A percentile compares a stretch with the other conserved stretches of the same genome.
Conservation (phyloP, 2,113 vertebrate species). For the Ploceus nigricollis region DNA sequence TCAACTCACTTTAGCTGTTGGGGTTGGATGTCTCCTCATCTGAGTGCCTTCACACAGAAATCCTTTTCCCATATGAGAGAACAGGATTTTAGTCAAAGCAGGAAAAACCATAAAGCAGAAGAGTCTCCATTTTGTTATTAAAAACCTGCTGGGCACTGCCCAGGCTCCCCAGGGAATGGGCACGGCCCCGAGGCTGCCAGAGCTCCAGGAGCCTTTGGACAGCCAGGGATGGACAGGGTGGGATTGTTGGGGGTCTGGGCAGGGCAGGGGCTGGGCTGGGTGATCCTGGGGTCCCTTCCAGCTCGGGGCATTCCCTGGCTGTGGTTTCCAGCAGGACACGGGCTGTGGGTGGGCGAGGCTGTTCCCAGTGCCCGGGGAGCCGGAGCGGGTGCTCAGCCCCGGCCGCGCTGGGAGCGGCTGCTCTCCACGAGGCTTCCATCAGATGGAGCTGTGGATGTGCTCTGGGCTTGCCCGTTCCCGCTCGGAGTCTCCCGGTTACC, state of each 20-base stretch:
- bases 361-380: neutral
- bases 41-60: neutral
- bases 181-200: neutral
- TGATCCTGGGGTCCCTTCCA: neutral
- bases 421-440: neutral
- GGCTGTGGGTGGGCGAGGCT: neutral
- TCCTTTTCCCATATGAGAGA: neutral
- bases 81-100: neutral
- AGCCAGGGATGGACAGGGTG: neutral
- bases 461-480: neutral
- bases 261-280: accelerated
- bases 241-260: neutral
- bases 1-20: neutral
- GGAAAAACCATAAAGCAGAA: neutral
- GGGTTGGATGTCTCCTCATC: neutral
- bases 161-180: neutral
- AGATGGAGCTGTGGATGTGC: neutral
- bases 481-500: neutral
- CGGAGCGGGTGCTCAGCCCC: neutral
- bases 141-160: neutral
- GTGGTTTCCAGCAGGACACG: neutral
- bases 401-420: accelerated
- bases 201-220: neutral
- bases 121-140: neutral
- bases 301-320: neutral